Base-by-base conservation (phyloP, 2,113 vertebrate species). In the Thermophis baileyi region DNA sequence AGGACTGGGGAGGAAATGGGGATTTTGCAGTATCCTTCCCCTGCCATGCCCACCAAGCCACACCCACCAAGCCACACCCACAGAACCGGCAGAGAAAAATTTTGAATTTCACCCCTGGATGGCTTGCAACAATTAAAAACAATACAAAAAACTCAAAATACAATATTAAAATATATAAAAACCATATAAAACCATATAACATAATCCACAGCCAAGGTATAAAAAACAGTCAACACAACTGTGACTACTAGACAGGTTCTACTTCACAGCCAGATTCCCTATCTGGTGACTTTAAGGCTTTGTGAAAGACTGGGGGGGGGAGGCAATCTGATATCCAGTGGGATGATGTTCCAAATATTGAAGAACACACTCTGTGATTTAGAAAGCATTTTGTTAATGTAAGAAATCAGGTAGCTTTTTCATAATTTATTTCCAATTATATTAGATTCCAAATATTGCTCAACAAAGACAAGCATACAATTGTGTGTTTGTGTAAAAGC, bases 351-450 rank as follows among this genome's bases (percentile, higher is more conserved):
- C 30, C 14, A 35, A 40, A 60, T 69, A 47, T 24, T 55, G 10
- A 89, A 85, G 27, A 89, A 89, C 27, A 40, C 16, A 14, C 16
- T 22, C 24, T 57, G 12, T 88, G 91, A 55, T 27, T 89, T 89
- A n/a, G 44, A 94, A 91, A 49, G 92, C 53, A 3, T 91, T 95
- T 91, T 89, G 92, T 89, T 60, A 95, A 95, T 55, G 46, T 94
- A 69, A 88, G 93, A 93, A 89, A 90, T 90, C 87, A 94, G 90
- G 88, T 87, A 91, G 81, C 20, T 89, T 91, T 89, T 92, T 54
- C 85, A 95, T 91, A 54, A n/a, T 22, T 87, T 55, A 55, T 30
- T 12, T 88, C 44, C 30, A 47, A 49, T 81, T 81, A n/a, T 94
- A 95, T 95, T 93, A 81, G 20, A 91, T 94, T 46, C 44, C 94